Percentiles rank a stretch among this genome's conserved stretches.
Evolutionary conservation across 1,140 invertebrate genomes (phyloP).

Genomic region (Solenopsis invicta): DNA sequence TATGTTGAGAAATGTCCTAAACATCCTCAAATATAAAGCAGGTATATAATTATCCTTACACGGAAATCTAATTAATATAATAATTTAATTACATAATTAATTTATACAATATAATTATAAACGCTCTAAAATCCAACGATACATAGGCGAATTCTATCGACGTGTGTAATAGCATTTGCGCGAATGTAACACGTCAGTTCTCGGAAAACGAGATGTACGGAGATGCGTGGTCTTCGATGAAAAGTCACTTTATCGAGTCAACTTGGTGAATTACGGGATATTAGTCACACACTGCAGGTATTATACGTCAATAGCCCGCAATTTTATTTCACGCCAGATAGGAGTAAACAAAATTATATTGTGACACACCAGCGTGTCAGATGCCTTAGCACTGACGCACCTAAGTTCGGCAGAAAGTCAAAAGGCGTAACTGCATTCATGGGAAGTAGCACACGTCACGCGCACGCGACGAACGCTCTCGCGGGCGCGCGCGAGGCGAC

Average conservation of each 20-base stretch:
- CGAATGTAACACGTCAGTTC: background rate
- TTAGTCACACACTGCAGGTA: conserved; percentile 2
- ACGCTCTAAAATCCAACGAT: background rate
- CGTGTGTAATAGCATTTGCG: background rate
- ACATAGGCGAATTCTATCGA: background rate
- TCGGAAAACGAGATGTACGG: background rate
- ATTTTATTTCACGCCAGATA: conserved; percentile 33
- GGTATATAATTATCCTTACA: background rate
- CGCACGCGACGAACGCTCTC: background rate
- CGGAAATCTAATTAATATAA: background rate
- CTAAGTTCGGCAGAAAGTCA: too few species aligned
- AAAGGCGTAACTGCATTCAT: too few species aligned
- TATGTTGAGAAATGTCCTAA: too few species aligned
- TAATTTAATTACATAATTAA: background rate
- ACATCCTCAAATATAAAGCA: background rate
- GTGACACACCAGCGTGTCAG: too few species aligned
- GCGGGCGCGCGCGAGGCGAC: background rate
- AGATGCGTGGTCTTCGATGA: background rate
- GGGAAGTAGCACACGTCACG: background rate
- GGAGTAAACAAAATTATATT: too few species aligned
- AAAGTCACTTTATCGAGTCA: conserved; percentile 1
- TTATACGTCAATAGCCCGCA: background rate
- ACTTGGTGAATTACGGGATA: background rate
- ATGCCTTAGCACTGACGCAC: too few species aligned
- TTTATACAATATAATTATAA: background rate